These are phyloP conservation scores for Alethe diademata DNA, from an alignment of 2,113 vertebrate genomes.

Conservation along the genomic window DNA sequence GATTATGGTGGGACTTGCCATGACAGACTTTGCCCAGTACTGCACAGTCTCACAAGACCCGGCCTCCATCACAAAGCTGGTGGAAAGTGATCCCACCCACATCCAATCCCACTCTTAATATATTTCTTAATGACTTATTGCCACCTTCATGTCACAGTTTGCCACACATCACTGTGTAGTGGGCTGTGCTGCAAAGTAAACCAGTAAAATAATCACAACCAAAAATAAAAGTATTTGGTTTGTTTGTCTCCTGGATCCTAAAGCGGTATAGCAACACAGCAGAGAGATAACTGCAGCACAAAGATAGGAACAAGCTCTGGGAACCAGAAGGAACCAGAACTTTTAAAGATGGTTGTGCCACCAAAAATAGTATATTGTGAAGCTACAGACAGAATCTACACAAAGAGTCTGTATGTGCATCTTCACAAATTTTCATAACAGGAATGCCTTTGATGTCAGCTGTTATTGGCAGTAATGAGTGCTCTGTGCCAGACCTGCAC, in stretches of 20 bases:
- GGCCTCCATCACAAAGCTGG: neutral
- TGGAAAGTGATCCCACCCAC: neutral
- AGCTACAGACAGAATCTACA: neutral
- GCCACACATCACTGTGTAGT: neutral
- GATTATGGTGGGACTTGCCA: neutral
- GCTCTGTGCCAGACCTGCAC: neutral
- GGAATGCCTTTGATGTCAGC: conserved; percentile 41
- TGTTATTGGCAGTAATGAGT: conserved; percentile 21
- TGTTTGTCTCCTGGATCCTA: neutral
- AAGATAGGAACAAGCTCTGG: neutral
- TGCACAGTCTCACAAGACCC: neutral
- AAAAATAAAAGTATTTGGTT: neutral
- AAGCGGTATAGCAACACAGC: neutral
- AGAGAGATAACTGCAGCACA: neutral
- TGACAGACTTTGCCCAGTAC: neutral
- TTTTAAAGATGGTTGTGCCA: neutral
- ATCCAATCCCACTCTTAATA: neutral
- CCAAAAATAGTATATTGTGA: neutral
- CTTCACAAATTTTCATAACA: conserved; percentile 20
- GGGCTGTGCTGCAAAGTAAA: neutral
- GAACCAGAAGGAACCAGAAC: neutral
- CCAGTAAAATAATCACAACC: neutral
- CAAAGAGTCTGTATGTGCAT: neutral
- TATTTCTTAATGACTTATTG: neutral
- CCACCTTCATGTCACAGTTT: neutral